Conservation (phyloP, 2,888 invertebrate species). For the Pherbina coryleti region DNA sequence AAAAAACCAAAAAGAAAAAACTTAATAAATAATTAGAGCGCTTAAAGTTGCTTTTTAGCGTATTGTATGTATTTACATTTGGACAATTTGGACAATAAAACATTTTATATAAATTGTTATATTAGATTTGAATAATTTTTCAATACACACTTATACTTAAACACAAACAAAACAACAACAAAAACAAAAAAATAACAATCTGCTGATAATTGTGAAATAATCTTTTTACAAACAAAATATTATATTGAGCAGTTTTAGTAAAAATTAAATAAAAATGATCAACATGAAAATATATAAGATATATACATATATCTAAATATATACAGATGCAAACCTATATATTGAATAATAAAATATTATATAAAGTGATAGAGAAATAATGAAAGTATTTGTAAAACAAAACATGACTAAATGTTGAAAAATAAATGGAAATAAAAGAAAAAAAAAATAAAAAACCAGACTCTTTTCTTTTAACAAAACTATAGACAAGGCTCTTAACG, state of each 20-base stretch:
- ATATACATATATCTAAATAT: slow-evolving; percentile 29
- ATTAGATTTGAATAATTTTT: background rate
- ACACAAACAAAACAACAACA: background rate
- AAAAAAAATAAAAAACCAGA: slow-evolving; percentile 26
- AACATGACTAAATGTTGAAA: slow-evolving; percentile 45
- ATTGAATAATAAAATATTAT: slow-evolving; percentile 21
- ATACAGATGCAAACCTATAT: slow-evolving; percentile 11
- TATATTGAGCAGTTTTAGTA: background rate
- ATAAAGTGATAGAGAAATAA: slow-evolving; percentile 36
- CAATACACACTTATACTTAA: background rate
- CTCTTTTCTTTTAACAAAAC: slow-evolving; percentile 31
- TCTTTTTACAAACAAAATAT: background rate
- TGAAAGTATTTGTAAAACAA: slow-evolving; percentile 37
- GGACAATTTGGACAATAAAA: too few relatives aligned
- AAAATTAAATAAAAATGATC: slow-evolving; percentile 12
- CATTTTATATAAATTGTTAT: too few relatives aligned
- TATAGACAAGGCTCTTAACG: too few relatives aligned
- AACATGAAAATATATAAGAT: background rate
- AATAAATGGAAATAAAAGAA: slow-evolving; percentile 41
- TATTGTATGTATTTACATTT: too few relatives aligned
- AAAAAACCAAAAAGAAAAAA: too few relatives aligned
- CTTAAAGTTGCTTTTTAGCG: too few relatives aligned
- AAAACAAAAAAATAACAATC: too few relatives aligned
- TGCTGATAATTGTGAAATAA: background rate
- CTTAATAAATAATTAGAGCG: too few relatives aligned